Evolutionary conservation across 2,888 invertebrate species (phyloP), one percentile per base, ranked within the genome.

Genomic region (Aporophyla lueneburgensis): DNA sequence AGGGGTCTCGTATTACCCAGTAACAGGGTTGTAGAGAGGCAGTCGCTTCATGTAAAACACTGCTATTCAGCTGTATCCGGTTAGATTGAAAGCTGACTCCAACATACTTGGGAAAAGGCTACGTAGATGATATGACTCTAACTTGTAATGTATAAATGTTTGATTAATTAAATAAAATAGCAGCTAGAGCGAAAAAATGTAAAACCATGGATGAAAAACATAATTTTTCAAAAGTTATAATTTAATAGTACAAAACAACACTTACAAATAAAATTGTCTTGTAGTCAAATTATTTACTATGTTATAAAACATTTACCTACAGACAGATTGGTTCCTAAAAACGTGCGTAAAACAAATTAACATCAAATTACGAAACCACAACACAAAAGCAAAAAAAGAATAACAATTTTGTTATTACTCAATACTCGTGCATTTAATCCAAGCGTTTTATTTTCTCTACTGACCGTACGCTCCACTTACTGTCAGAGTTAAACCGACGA

Each of bases 391-490:
- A n/a, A n/a, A n/a, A 46, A 2, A 53, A 78, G 62, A 71, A 16
- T 4, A 9, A 46, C 12, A 33, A 33, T 78, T 78, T 67, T 5
- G 14, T 2, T 59, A 68, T 81, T 80, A 68, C 53, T 58, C 67
- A 75, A 68, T 33, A 56, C 58, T 10, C 19, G 40, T 51, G 46
- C 14, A 71, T 53, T 63, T 54, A 74, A 71, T 49, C 16, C 7
- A 19, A 24, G 6, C 53, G 65, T 43, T 81, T 80, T 69, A 70
- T 63, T 84, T 81, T 86, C 86, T 89, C 85, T 93, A 88, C 87
- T 51, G 62, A 82, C 91, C 70, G 76, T 93, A 90, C 89, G 81
- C 73, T 86, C 89, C 80, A 89, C 73, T 90, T 88, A 87, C 71
- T 76, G 83, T 71, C 67, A 75, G 80, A 70, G 67, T 81, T 63